phyloP scores from a whole-genome alignment of 1,140 invertebrate species.

The Lepidurus couesii region DNA sequence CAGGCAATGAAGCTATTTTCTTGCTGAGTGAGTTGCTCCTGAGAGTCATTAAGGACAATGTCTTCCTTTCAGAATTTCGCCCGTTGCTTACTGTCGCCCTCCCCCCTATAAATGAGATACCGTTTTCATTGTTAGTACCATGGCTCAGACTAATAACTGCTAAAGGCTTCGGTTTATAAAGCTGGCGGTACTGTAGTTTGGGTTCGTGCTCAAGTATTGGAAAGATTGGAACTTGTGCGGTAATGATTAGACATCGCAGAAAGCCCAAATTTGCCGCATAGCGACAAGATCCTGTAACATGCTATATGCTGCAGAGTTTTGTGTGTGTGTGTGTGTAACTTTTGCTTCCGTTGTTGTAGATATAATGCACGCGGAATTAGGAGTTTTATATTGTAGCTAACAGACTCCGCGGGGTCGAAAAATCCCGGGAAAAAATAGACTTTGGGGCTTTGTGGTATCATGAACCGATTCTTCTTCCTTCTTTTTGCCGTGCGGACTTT shows the following conservation, averaged over 20 bases:
- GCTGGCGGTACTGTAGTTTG: neutral
- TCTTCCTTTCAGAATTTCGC: neutral
- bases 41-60: neutral
- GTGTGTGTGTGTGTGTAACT: neutral
- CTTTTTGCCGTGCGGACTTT: neutral
- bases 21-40: conserved; percentile 11
- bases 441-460: conserved; percentile 15
- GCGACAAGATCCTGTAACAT: neutral
- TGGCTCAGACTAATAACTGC: neutral
- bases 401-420: neutral
- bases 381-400: neutral
- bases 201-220: conserved; percentile 9
- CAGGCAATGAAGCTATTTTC: conserved; percentile 12
- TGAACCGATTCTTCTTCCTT: neutral
- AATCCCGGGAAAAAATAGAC: neutral
- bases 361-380: neutral
- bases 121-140: neutral
- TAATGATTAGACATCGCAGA: conserved; percentile 18
- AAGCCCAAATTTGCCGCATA: neutral
- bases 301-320: neutral
- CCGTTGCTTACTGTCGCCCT: neutral
- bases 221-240: neutral
- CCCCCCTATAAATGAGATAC: conserved; percentile 7
- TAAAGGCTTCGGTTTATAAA: neutral
- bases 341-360: neutral